A percentile compares a stretch with the other conserved stretches of the same genome.
Evolutionary conservation across 2,888 invertebrate species (phyloP).

Genomic region (Eulithis testata): DNA sequence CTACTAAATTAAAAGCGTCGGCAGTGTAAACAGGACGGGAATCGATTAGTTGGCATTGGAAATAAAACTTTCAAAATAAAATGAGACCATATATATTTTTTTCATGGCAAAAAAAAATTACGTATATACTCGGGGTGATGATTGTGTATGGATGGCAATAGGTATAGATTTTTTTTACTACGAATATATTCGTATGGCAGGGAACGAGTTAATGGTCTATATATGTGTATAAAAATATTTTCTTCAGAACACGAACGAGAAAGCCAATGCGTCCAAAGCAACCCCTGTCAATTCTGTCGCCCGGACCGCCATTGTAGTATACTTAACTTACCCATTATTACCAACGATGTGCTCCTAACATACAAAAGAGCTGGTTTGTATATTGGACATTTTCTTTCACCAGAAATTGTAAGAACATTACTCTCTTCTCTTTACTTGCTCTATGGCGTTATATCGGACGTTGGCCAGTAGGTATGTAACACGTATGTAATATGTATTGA

Average conservation of each 20-base stretch:
- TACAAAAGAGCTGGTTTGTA: conserved; percentile 5
- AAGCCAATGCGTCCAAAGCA: conserved; percentile 10
- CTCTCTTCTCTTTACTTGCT: not conserved
- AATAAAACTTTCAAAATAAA: too few species aligned
- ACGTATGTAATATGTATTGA: too few species aligned
- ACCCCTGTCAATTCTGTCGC: conserved; percentile 19
- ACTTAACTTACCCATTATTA: conserved; percentile 16
- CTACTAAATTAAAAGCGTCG: too few species aligned
- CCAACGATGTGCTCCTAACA: conserved; percentile 8
- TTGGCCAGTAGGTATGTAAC: not conserved
- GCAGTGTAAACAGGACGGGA: too few species aligned
- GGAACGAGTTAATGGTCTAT: too few species aligned
- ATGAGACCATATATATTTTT: too few species aligned
- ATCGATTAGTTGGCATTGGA: too few species aligned
- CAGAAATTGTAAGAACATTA: not conserved
- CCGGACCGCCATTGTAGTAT: conserved; percentile 16
- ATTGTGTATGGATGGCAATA: too few species aligned
- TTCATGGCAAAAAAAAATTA: too few species aligned
- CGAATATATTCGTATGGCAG: too few species aligned
- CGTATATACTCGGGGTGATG: too few species aligned
- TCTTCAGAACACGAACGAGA: conserved; percentile 1
- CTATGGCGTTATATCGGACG: not conserved
- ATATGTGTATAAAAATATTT: not conserved
- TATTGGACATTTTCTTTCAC: conserved; percentile 1
- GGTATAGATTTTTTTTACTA: too few species aligned